Percentiles rank a stretch among this genome's conserved stretches.
Evolutionary conservation across 2,888 invertebrate species (phyloP).

Genomic region (Homarus gammarus): DNA sequence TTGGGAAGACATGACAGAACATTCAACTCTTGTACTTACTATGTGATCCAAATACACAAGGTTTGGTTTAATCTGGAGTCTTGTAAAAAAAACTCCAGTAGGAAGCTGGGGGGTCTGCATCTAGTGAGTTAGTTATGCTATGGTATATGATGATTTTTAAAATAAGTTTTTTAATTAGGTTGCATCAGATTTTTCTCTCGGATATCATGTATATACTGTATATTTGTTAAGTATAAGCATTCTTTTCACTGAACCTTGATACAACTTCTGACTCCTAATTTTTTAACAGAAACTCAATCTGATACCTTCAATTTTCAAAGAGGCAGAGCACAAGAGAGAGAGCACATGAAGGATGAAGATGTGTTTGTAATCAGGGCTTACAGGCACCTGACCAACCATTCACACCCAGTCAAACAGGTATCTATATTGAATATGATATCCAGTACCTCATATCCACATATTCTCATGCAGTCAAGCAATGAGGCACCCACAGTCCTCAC

Average conservation of each 20-base stretch:
- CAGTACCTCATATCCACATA: slow-evolving; percentile 13
- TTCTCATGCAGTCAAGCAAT: slow-evolving; percentile 62
- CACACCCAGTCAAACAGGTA: neutral
- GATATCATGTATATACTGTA: slow-evolving; percentile 1
- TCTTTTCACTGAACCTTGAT: neutral
- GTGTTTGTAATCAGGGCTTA: neutral
- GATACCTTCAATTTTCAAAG: neutral
- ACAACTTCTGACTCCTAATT: neutral
- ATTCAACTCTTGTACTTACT: slow-evolving; percentile 72
- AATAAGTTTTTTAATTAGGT: slow-evolving; percentile 33
- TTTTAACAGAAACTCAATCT: neutral
- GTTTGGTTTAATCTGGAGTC: slow-evolving; percentile 67
- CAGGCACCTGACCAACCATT: neutral
- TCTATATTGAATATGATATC: slow-evolving; percentile 5
- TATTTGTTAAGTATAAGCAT: neutral
- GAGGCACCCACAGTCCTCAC: slow-evolving; percentile 34
- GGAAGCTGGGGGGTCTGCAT: slow-evolving; percentile 66
- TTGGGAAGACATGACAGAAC: slow-evolving; percentile 56
- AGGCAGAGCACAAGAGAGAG: slow-evolving; percentile 3
- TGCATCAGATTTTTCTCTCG: slow-evolving; percentile 4
- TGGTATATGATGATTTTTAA: slow-evolving; percentile 29
- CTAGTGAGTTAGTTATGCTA: slow-evolving; percentile 68
- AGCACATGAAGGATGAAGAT: neutral
- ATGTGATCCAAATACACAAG: slow-evolving; percentile 69
- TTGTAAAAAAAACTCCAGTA: slow-evolving; percentile 62